A percentile compares a stretch with the other conserved stretches of the same genome.
phyloP scores from a whole-genome alignment of 2,113 vertebrate species.

The Archilochus colubris region DNA sequence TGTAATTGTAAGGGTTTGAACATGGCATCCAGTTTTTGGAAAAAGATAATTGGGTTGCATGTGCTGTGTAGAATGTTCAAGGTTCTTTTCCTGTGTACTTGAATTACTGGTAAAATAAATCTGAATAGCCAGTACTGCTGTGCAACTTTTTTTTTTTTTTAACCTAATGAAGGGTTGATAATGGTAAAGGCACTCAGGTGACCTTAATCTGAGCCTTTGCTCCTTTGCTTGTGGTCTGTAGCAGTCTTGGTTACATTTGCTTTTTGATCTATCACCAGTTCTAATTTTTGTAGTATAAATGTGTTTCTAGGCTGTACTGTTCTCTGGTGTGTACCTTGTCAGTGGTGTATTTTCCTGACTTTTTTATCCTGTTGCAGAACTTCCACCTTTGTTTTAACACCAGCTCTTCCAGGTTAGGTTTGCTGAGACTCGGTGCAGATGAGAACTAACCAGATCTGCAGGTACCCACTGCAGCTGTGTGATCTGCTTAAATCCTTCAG shows the following conservation, averaged over 20 bases:
- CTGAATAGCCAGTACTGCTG: background rate
- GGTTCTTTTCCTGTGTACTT: background rate
- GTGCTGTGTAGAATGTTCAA: background rate
- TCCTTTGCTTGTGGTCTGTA: background rate
- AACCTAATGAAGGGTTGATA: background rate
- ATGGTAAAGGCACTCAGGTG: background rate
- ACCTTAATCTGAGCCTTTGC: background rate
- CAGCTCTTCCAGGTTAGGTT: background rate
- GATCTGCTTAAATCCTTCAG: background rate
- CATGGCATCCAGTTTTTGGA: background rate
- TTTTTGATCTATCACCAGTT: background rate
- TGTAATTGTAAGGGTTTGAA: background rate
- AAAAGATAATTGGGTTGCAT: fast-evolving
- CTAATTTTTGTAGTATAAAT: background rate
- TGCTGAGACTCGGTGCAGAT: background rate
- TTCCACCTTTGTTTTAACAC: background rate
- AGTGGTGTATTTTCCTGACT: background rate
- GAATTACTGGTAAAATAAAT: background rate
- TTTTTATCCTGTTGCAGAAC: background rate
- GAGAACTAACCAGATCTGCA: background rate
- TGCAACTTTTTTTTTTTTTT: background rate
- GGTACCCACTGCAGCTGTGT: background rate
- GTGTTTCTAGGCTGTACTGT: background rate
- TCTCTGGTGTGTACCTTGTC: background rate
- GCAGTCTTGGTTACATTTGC: background rate